phyloP scores from a whole-genome alignment of 30 jellyfish, hydroid and myxozoan genomes.

The Mastigias papua region DNA sequence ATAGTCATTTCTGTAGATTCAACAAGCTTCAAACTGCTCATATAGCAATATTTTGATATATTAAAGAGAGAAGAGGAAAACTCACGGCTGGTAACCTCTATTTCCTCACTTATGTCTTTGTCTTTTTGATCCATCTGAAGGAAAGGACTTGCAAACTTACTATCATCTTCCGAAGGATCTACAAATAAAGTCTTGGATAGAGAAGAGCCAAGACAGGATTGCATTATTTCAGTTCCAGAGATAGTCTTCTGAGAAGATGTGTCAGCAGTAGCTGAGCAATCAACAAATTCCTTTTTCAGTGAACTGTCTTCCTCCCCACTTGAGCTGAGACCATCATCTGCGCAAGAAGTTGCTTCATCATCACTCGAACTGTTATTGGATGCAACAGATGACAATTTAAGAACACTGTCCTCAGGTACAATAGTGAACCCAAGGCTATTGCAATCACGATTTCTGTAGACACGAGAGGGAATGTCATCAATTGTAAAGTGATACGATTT shows the following conservation, averaged over 20 bases:
- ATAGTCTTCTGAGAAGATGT: no score
- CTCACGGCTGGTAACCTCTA: no score
- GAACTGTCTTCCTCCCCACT: no score
- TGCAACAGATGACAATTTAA: neutral
- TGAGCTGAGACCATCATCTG: neutral
- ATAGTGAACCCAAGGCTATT: neutral
- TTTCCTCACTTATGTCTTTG: no score
- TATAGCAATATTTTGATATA: neutral
- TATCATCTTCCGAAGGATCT: no score
- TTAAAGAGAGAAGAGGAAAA: neutral
- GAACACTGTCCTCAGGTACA: neutral
- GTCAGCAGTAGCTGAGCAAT: no score
- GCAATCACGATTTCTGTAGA: neutral
- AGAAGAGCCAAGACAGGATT: no score
- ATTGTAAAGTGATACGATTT: conserved; percentile 10
- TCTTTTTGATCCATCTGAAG: no score
- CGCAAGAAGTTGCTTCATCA: neutral
- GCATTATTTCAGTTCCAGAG: no score
- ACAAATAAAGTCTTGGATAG: no score
- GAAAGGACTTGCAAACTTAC: no score
- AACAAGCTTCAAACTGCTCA: neutral
- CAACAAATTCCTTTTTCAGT: no score
- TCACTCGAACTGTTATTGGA: neutral
- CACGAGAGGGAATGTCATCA: conserved; percentile 35
- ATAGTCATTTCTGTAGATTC: conserved; percentile 16